phyloP scores from a whole-genome alignment of 2,797 vertebrate species.

The Petrocephalus schoutedeni region DNA sequence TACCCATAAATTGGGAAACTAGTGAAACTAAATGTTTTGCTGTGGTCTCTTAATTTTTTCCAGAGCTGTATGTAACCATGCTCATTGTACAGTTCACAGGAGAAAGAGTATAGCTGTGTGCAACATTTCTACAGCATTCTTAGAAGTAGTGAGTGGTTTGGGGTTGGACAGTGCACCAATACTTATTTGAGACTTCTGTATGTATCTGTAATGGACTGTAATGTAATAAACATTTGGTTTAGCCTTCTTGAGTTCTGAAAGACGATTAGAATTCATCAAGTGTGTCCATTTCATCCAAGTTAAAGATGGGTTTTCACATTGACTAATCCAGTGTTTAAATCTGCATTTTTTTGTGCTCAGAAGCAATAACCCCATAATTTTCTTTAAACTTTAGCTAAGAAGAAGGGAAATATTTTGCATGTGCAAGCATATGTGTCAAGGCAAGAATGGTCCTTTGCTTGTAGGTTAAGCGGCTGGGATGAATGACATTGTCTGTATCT shows the following conservation, averaged over 20 bases:
- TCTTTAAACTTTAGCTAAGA: not conserved
- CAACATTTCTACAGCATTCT: not conserved
- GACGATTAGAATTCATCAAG: not conserved
- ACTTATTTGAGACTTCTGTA: not conserved
- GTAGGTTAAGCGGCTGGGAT: not conserved
- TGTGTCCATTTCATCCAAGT: not conserved
- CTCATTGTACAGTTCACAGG: not conserved
- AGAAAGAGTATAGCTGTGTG: not conserved
- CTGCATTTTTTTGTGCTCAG: not conserved
- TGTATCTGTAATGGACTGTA: not conserved
- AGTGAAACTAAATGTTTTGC: no score
- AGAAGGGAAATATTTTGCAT: not conserved
- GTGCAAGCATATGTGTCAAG: not conserved
- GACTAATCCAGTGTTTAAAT: not conserved
- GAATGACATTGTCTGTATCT: not conserved
- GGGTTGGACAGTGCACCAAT: not conserved
- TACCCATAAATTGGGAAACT: no score
- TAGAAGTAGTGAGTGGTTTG: not conserved
- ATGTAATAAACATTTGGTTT: not conserved
- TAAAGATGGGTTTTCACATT: not conserved
- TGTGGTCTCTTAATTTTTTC: no score
- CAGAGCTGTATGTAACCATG: not conserved
- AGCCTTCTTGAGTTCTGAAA: not conserved
- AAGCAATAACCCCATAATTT: not conserved
- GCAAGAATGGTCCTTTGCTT: not conserved